Conservation (phyloP, 2,113 vertebrate genomes). For the Paraplagusia blochii region DNA sequence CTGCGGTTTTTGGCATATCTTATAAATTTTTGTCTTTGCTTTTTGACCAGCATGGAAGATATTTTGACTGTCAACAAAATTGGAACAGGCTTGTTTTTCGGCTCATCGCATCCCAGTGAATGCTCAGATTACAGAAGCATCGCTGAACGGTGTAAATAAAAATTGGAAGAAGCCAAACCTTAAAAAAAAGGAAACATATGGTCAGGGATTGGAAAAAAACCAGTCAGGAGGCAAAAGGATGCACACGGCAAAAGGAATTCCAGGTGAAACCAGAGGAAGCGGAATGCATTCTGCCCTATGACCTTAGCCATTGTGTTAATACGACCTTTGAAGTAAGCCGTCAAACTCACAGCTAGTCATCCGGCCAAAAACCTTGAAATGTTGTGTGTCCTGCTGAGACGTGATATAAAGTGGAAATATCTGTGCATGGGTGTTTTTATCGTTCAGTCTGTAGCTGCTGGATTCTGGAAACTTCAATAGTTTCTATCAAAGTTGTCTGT, state of each 20-base stretch:
- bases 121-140: conserved; percentile 23
- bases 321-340: conserved; percentile 37
- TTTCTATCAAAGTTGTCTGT: conserved; percentile 48
- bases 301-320: conserved; percentile 49
- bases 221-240: conserved; percentile 47
- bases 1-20: conserved; percentile 25
- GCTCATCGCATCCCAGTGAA: conserved; percentile 45
- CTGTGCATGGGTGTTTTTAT: conserved; percentile 16
- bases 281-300: conserved; percentile 22
- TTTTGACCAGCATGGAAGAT: conserved; percentile 15
- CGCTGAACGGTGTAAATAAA: conserved; percentile 31
- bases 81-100: conserved; percentile 18
- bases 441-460: conserved; percentile 21
- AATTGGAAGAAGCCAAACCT: conserved; percentile 21
- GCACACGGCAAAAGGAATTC: conserved; percentile 47
- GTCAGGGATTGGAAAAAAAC: conserved; percentile 28
- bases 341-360: conserved; percentile 12
- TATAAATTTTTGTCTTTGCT: conserved; percentile 31
- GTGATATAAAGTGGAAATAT: conserved; percentile 19
- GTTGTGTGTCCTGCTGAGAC: conserved; percentile 1
- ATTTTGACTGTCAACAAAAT: conserved; percentile 20
- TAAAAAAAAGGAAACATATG: conserved; percentile 51
- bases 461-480: conserved; percentile 15
- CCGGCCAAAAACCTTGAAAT: conserved; percentile 19
- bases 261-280: conserved; percentile 53